Conservation (phyloP, 2,113 vertebrate species). For the Oryzias javanicus region DNA sequence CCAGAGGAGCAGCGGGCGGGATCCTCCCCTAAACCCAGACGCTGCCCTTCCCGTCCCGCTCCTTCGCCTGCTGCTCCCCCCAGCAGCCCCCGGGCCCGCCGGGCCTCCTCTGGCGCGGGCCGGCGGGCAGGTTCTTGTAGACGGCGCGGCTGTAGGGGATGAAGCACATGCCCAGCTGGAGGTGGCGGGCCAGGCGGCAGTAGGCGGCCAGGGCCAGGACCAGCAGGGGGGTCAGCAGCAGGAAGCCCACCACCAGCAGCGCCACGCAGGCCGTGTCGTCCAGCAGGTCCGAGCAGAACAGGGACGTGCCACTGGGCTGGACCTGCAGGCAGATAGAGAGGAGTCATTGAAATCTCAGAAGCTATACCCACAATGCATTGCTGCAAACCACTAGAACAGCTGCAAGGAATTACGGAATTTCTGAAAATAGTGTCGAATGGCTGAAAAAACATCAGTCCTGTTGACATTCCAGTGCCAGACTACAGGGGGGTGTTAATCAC, state of each 20-base stretch:
- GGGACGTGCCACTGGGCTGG: constrained; percentile 71
- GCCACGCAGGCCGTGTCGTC: constrained; percentile 82
- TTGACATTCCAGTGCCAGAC: constrained; percentile 14
- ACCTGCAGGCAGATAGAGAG: constrained; percentile 67
- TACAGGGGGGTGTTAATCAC: background rate
- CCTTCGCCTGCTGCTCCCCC: constrained; percentile 49
- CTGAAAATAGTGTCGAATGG: constrained; percentile 51
- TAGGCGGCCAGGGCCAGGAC: constrained; percentile 87
- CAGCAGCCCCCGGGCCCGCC: constrained; percentile 61
- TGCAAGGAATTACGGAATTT: constrained; percentile 36
- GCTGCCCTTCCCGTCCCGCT: constrained; percentile 70
- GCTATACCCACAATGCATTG: constrained; percentile 12
- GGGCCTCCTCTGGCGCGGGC: constrained; percentile 45
- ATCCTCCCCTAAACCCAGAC: constrained; percentile 82
- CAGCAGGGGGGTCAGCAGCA: constrained; percentile 84
- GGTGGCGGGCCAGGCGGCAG: constrained; percentile 84
- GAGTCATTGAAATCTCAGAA: background rate
- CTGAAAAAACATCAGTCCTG: constrained; percentile 16
- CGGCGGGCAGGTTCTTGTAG: constrained; percentile 79
- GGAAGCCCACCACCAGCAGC: constrained; percentile 85
- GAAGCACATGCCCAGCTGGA: constrained; percentile 86
- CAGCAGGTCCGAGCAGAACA: constrained; percentile 82
- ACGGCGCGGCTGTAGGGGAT: constrained; percentile 89
- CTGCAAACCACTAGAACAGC: constrained; percentile 27
- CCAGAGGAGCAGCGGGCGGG: constrained; percentile 24